Conservation (phyloP, 1,140 invertebrate genomes). For the Macrobrachium rosenbergii region DNA sequence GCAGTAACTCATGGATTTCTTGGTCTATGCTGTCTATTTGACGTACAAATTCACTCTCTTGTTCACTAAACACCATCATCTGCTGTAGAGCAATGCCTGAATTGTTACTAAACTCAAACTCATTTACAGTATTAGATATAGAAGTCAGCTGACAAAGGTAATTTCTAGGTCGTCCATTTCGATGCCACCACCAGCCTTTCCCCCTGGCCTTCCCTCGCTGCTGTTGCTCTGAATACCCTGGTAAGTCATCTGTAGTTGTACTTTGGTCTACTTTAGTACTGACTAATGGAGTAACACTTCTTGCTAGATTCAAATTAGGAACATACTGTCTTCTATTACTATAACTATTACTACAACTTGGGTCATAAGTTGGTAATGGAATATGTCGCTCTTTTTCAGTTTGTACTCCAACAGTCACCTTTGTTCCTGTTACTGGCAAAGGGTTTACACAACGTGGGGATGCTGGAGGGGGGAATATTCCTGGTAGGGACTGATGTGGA, state of each 20-base stretch:
- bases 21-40: slow-evolving; percentile 47
- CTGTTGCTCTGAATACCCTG: slow-evolving; percentile 41
- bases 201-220: slow-evolving; percentile 42
- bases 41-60: slow-evolving; percentile 50
- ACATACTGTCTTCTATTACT: slow-evolving; percentile 47
- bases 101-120: slow-evolving; percentile 53
- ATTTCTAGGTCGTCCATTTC: slow-evolving; percentile 49
- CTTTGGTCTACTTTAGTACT: slow-evolving; percentile 50
- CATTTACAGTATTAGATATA: slow-evolving; percentile 47
- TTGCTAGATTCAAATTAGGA: slow-evolving; percentile 54
- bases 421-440: neutral
- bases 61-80: slow-evolving; percentile 51
- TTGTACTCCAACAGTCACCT: slow-evolving; percentile 53
- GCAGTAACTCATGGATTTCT: slow-evolving; percentile 41
- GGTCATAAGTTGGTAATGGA: neutral
- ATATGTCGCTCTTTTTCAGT: slow-evolving; percentile 36
- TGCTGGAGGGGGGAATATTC: slow-evolving; percentile 20
- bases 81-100: slow-evolving; percentile 47
- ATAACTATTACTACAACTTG: slow-evolving; percentile 18
- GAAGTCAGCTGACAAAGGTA: slow-evolving; percentile 40
- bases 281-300: slow-evolving; percentile 57
- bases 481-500: slow-evolving; percentile 30
- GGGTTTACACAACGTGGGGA: slow-evolving; percentile 30
- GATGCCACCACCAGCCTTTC: slow-evolving; percentile 59
- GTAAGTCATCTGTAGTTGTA: slow-evolving; percentile 58